Evolutionary conservation across 2,113 vertebrate genomes (phyloP).

Genomic region (Panthera leo): DNA sequence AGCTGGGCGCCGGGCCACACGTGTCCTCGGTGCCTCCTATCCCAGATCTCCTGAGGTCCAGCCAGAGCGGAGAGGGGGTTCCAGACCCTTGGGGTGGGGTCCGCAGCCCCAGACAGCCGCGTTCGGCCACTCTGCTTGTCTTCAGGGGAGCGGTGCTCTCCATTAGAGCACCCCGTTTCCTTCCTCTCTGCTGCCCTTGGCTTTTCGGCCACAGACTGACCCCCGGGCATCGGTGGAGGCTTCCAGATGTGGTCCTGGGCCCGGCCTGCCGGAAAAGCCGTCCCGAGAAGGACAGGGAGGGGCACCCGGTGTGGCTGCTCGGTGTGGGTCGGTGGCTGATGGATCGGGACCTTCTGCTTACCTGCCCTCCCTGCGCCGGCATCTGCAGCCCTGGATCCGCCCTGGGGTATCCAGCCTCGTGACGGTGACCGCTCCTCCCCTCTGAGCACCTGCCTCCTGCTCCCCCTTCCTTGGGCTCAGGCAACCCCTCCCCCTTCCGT

Average conservation of each 20-base stretch:
- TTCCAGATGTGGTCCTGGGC: not conserved
- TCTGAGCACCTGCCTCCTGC: not conserved
- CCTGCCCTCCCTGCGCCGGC: not conserved
- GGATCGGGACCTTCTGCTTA: not conserved
- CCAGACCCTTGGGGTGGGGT: too few species aligned
- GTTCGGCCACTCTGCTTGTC: accelerated
- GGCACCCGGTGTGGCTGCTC: accelerated
- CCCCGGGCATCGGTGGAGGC: not conserved
- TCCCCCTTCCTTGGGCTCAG: accelerated
- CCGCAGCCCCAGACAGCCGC: not conserved
- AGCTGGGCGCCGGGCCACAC: not conserved
- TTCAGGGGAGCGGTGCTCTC: not conserved
- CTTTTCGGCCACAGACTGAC: accelerated
- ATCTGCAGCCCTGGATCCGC: not conserved
- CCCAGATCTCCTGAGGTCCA: not conserved
- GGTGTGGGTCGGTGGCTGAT: accelerated
- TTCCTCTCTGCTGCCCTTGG: not conserved
- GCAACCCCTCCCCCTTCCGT: accelerated
- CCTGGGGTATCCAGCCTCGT: accelerated
- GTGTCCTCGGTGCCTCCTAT: accelerated
- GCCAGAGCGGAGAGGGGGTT: not conserved
- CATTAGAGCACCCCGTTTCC: not conserved
- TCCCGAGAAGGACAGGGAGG: not conserved
- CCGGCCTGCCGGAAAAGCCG: not conserved
- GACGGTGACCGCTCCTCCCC: not conserved